Base-by-base conservation (phyloP, 2,797 vertebrate species). In the Acomys russatus region DNA sequence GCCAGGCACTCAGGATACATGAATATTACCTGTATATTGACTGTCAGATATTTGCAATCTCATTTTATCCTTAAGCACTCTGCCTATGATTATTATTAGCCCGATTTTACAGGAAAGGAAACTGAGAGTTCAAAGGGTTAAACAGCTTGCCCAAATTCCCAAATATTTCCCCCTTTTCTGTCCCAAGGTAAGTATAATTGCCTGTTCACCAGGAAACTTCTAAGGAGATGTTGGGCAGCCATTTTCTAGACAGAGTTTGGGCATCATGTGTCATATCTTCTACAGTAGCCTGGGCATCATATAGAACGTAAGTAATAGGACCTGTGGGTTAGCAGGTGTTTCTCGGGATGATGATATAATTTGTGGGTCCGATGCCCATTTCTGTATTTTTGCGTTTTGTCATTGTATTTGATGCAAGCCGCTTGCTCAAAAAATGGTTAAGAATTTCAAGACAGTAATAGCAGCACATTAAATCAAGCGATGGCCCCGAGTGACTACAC, bases 391-490 rank as follows among this genome's bases (percentile, higher is more conserved):
- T 79, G 51, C 30, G 6, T 79, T 70, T 54, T 70, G 20, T 54
- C 33, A 54, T 54, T 54, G 68, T 23, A 56, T 44, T 68, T 68
- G 23, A 25, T 68, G 38, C 73, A 71, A 80, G n/a, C 20, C 28
- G 49, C 30, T 74, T 94, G n/a, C 33, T 71, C 68, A 56, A 44
- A 63, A 96, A 90, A 64, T 54, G 4, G 38, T 63, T 83, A 92
- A 91, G 28, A 80, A 86, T 83, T 93, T 90, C 85, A 88, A 86
- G 68, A 78, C 59, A 12, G 33, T 30, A 85, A n/a, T 17, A 80
- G 12, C 61, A 84, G 49, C 10, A 0, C 51, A 80, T 95, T 66
- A 83, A 78, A 56, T 35, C 88, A 86, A 90, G 51, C 0, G 44
- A 68, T 85, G 17, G 59, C 33, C 49, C 71, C n/a, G 1, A 49